Base-by-base conservation (phyloP, 2,888 invertebrate species). In the Troglohyphantes excavatus region DNA sequence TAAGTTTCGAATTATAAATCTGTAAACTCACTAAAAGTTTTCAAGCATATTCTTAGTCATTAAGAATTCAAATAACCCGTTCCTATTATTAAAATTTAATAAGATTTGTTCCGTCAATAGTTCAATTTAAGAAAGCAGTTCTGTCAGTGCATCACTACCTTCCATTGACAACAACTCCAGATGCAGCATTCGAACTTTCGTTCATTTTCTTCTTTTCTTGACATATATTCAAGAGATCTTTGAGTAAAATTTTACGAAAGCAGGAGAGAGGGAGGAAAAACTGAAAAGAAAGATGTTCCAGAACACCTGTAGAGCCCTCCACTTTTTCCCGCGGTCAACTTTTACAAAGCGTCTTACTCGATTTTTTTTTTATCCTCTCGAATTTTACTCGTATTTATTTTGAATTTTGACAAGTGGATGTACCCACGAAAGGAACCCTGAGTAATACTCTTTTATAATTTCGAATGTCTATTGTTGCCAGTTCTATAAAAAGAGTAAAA, bases 81-180 rank as follows among this genome's bases (percentile, higher is more conserved):
- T 39, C 1, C 13, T 39, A 11, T 39, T 39, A 39, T 39, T 39
- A 13, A 39, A 39, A 39, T 39, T 39, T 39, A 11, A 39, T 39
- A 39, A 39, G 39, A 0, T 39, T 39, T 2, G 0, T 39, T 2
- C 1, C 9, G 13, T 39, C n/a, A n/a, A n/a, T n/a, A n/a, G n/a
- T n/a, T 39, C 7, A 39, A 39, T 39, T 39, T 39, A 39, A 39
- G 9, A 39, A 39, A 13, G 39, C 9, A 33, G 33, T 39, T 39
- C 13, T 11, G 7, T 39, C 39, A 1, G 3, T 39, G 39, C 39
- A 11, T 39, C 39, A 39, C 7, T 11, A 39, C 3, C 9, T 53
- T 53, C 53, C n/a, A 53, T 53, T n/a, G 53, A 53, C 53, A n/a
- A 53, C n/a, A n/a, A 53, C n/a, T 53, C n/a, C 53, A 53, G 13